Conservation (phyloP, 2,113 vertebrate species). For the Recurvirostra avosetta region DNA sequence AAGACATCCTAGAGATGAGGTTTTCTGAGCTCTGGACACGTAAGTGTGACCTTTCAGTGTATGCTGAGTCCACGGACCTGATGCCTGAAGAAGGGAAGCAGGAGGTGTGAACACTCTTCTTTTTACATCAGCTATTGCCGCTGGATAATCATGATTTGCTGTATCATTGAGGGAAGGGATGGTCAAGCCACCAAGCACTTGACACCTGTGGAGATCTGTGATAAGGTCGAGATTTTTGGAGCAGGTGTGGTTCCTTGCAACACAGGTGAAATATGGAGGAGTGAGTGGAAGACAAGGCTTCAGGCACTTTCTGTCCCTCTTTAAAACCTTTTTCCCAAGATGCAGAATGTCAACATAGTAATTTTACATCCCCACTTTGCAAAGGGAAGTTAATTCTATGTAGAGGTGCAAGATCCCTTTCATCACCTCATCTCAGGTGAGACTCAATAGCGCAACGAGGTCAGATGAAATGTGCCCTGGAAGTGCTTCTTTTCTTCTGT, state of each 20-base stretch:
- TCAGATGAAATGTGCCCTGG: not conserved
- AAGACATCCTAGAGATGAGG: not conserved
- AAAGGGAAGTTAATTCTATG: not conserved
- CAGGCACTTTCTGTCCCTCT: not conserved
- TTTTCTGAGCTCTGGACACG: not conserved
- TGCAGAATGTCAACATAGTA: no score
- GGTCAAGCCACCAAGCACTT: not conserved
- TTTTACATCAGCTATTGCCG: not conserved
- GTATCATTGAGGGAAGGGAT: not conserved
- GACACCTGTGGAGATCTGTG: not conserved
- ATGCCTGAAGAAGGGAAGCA: not conserved
- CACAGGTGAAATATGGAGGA: not conserved
- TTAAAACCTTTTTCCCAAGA: not conserved
- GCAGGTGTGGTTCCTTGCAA: no score
- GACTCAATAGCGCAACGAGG: not conserved
- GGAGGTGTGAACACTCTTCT: rapidly evolving
- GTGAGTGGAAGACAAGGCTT: not conserved
- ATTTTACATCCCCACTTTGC: not conserved
- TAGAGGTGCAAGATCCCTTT: not conserved
- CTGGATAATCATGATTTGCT: not conserved
- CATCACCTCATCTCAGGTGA: not conserved
- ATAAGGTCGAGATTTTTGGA: not conserved
- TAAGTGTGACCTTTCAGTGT: not conserved
- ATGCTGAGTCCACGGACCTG: not conserved
- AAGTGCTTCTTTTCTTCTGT: not conserved